Conservation (phyloP, 1,140 invertebrate genomes). For the Eciton burchellii region DNA sequence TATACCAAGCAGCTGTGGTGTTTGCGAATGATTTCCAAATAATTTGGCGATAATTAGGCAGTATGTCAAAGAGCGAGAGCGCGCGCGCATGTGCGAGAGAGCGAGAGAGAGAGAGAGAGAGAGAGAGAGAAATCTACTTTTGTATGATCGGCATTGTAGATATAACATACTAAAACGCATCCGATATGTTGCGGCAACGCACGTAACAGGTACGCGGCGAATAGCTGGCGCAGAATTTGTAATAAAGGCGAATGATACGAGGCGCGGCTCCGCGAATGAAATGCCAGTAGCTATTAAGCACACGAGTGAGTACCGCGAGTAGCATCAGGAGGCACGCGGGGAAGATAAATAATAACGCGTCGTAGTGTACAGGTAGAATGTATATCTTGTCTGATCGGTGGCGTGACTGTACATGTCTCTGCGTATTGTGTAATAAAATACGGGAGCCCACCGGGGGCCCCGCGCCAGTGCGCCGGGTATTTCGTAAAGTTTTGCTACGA, state of each 20-base stretch:
- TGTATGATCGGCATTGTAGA: slow-evolving; percentile 73
- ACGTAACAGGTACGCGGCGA: slow-evolving; percentile 19
- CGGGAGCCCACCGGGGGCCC: neutral
- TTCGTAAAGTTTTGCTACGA: slow-evolving; percentile 40
- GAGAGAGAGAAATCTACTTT: slow-evolving; percentile 72
- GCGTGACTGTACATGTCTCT: slow-evolving; percentile 62
- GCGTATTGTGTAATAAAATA: slow-evolving; percentile 23
- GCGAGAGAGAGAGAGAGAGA: too few relatives aligned
- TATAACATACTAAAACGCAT: slow-evolving; percentile 65
- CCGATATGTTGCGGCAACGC: slow-evolving; percentile 12
- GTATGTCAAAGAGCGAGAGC: slow-evolving; percentile 24
- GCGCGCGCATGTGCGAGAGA: too few relatives aligned
- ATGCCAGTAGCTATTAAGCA: slow-evolving; percentile 11
- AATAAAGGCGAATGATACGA: slow-evolving; percentile 46
- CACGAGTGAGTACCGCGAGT: neutral
- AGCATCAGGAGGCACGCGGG: neutral
- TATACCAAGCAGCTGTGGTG: neutral
- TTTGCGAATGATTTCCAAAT: slow-evolving; percentile 28
- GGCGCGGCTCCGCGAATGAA: slow-evolving; percentile 34
- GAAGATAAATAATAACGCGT: slow-evolving; percentile 32
- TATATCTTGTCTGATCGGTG: slow-evolving; percentile 56
- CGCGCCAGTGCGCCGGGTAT: neutral
- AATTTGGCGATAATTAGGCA: slow-evolving; percentile 39
- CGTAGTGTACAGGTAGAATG: slow-evolving; percentile 66
- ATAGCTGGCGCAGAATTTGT: slow-evolving; percentile 15